Percentiles rank a stretch among this genome's conserved stretches.
These are phyloP conservation scores for Ptyas mucosa DNA, from an alignment of 2,113 vertebrate species.

Conservation along the genomic window DNA sequence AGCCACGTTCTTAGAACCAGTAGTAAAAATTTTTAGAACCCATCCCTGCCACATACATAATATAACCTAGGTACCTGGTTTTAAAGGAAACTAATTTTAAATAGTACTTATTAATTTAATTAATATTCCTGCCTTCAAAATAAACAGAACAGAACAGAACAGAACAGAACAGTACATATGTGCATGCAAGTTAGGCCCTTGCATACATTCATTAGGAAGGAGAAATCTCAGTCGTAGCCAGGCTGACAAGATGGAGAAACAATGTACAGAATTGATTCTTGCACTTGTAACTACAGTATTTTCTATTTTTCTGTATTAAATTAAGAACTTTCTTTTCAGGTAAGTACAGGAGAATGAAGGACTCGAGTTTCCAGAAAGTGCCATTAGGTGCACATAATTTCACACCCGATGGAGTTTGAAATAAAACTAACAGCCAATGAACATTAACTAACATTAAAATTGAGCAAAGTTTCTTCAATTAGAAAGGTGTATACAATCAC, in stretches of 20 bases:
- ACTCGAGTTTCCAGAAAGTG: background rate
- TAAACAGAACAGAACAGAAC: background rate
- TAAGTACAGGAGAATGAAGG: background rate
- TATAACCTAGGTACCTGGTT: background rate
- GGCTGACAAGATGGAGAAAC: background rate
- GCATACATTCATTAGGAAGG: background rate
- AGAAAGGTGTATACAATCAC: background rate
- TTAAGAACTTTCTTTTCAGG: background rate
- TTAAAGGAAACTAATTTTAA: background rate
- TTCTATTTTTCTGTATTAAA: background rate
- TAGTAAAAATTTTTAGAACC: no score
- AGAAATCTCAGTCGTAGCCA: background rate
- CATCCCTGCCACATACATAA: no score
- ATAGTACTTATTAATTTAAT: background rate
- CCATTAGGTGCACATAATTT: background rate
- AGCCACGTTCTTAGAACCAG: no score
- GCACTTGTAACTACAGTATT: background rate
- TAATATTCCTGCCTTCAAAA: background rate
- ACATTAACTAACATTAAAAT: background rate
- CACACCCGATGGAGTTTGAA: background rate
- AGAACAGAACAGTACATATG: background rate
- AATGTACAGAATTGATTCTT: background rate
- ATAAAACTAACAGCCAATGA: background rate
- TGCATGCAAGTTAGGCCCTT: background rate
- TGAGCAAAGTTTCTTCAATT: background rate